Percentiles rank a stretch among this genome's conserved stretches.
phyloP scores from a whole-genome alignment of 2,113 vertebrate species.

The Gobio gobio region DNA sequence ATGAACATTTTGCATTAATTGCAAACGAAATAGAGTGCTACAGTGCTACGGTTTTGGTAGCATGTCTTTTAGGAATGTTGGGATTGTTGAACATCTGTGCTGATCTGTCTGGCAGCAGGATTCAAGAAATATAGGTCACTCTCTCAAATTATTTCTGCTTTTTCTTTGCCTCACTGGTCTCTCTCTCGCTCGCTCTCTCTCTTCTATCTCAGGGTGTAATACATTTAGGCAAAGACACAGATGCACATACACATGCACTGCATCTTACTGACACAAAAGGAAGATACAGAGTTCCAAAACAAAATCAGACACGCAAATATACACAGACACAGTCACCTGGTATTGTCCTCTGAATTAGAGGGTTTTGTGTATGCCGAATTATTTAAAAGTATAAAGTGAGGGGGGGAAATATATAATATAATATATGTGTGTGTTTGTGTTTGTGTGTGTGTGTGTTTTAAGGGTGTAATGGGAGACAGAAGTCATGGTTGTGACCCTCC shows the following conservation, averaged over 20 bases:
- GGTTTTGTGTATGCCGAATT: too few relatives aligned
- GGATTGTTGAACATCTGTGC: slow-evolving; percentile 67
- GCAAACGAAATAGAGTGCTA: neutral
- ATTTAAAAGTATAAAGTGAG: too few relatives aligned
- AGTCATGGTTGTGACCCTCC: too few relatives aligned
- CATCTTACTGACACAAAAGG: slow-evolving; percentile 13
- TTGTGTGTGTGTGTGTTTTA: too few relatives aligned
- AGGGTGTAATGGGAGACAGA: too few relatives aligned
- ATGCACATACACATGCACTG: slow-evolving; percentile 27
- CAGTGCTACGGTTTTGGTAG: slow-evolving; percentile 33
- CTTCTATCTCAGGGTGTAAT: slow-evolving; percentile 49
- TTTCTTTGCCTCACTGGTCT: slow-evolving; percentile 28
- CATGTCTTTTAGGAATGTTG: slow-evolving; percentile 63
- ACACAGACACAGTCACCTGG: neutral
- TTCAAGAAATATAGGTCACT: slow-evolving; percentile 75
- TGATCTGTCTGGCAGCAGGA: slow-evolving; percentile 65
- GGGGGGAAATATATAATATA: too few relatives aligned
- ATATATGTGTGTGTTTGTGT: too few relatives aligned
- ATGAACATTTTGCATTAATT: neutral
- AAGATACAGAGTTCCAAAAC: slow-evolving; percentile 7
- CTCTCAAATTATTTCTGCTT: slow-evolving; percentile 64
- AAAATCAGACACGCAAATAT: neutral
- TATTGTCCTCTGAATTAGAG: too few relatives aligned
- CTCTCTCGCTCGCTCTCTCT: slow-evolving; percentile 27
- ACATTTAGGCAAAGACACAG: slow-evolving; percentile 49